Conservation (phyloP, 2,113 vertebrate genomes). For the Halichoerus grypus region DNA sequence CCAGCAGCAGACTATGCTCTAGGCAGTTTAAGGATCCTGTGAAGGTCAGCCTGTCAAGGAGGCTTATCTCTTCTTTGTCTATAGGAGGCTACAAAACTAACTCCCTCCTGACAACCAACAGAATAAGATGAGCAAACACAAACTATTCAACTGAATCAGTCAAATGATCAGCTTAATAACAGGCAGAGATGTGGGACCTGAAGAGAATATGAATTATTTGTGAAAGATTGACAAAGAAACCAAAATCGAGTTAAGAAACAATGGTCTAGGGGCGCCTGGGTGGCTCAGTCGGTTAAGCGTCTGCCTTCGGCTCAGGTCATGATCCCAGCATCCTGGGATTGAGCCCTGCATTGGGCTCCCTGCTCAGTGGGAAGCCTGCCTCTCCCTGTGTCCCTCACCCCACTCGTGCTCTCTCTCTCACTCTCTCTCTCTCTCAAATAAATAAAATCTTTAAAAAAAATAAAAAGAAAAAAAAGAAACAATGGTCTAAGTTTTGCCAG, state of each 20-base stretch:
- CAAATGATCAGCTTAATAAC: not conserved
- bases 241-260: slow-evolving; percentile 10
- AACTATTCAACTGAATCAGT: not conserved
- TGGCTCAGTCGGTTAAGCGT: too few species aligned
- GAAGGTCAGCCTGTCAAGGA: not conserved
- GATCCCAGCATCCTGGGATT: too few species aligned
- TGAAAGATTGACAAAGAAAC: not conserved
- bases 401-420: too few species aligned
- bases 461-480: too few species aligned
- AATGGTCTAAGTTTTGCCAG: not conserved
- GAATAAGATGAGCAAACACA: not conserved
- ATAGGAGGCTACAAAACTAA: not conserved
- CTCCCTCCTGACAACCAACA: not conserved
- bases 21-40: not conserved
- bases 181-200: not conserved
- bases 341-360: too few species aligned
- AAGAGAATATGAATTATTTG: not conserved
- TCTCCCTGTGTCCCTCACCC: too few species aligned
- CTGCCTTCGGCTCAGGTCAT: too few species aligned
- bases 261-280: not conserved
- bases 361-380: too few species aligned
- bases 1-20: not conserved
- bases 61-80: not conserved
- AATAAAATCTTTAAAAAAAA: too few species aligned
- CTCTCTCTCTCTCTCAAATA: too few species aligned